A percentile compares a stretch with the other conserved stretches of the same genome.
These are phyloP conservation scores for Hermatobates lingyangjiaoensis DNA, from an alignment of 1,140 invertebrate species.

Conservation along the genomic window DNA sequence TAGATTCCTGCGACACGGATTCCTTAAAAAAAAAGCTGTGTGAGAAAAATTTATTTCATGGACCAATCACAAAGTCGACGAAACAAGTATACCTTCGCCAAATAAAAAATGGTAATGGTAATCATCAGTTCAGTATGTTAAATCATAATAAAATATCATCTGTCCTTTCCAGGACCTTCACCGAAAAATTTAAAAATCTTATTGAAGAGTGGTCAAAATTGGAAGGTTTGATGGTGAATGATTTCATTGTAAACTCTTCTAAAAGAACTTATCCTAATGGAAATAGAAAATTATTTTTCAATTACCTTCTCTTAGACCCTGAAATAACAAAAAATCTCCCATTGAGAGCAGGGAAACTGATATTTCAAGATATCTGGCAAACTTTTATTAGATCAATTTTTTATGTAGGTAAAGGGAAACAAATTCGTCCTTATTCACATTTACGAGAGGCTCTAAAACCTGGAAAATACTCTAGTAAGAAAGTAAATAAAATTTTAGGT, in stretches of 20 bases:
- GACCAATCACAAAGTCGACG: constrained; percentile 2
- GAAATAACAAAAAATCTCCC: constrained; percentile 1
- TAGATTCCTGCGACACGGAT: constrained; percentile 1
- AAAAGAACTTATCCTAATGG: neutral
- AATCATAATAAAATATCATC: neutral
- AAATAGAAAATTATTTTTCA: constrained; percentile 4
- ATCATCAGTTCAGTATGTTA: neutral
- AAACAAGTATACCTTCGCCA: constrained; percentile 3
- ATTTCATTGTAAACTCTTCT: neutral
- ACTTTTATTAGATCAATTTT: constrained; percentile 9
- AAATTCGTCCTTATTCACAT: constrained; percentile 5
- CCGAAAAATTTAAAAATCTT: neutral
- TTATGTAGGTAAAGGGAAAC: constrained; percentile 9
- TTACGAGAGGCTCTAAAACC: constrained; percentile 8
- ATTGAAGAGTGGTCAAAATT: neutral
- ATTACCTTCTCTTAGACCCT: constrained; percentile 6
- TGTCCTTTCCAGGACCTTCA: neutral
- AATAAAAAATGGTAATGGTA: neutral
- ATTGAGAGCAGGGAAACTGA: neutral
- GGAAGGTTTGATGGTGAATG: neutral
- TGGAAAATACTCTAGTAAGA: constrained; percentile 7
- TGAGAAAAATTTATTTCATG: neutral
- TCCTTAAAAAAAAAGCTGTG: constrained; percentile 1
- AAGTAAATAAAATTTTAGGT: constrained; percentile 54
- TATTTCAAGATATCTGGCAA: constrained; percentile 3